Evolutionary conservation across 2,888 invertebrate genomes (phyloP), one percentile per base, ranked within the genome.

Genomic region (Lycocerus yunnanus): DNA sequence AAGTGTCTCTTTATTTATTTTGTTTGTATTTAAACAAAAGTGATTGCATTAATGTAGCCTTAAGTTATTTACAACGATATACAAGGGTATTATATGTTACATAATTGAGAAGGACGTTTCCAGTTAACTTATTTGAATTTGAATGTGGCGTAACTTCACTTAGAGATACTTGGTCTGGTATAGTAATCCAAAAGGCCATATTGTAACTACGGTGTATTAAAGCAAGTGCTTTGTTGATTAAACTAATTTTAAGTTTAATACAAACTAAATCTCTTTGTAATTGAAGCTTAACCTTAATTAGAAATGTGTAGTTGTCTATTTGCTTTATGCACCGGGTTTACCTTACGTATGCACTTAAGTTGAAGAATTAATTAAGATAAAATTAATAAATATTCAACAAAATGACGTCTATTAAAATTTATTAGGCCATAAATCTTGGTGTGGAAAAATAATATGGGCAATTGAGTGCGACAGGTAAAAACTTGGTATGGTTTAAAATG

Each of bases 201-300:
- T 43, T 43, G 43, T 43, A 43, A 43, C 43, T 43, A 43, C n/a
- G 43, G 43, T 43, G 43, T 43, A 43, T 43, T 43, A 43, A 16
- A 63, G 60, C 60, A 60, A 60, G 43, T 43, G 61, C 61, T 70
- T 65, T 43, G 16, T 27, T 58, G 65, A 15, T 66, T 60, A 58
- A 71, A 24, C 71, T 66, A 66, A 66, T 14, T 21, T 66, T 21
- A 71, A 71, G 69, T 66, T 71, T 71, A 71, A 66, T 71, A 43
- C 18, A 43, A 65, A 66, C 18, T 21, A 71, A 66, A 71, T 71
- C 71, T 43, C 66, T 71, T 71, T 71, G 58, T 71, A 71, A 66
- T 71, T 43, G 71, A 20, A 66, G 59, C 66, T 66, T 20, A 71
- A 66, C 21, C 14, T 43, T 16, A 71, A 71, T 71, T 66, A 71